Conservation (phyloP, 2,113 vertebrate species). For the Brachirus orientalis region DNA sequence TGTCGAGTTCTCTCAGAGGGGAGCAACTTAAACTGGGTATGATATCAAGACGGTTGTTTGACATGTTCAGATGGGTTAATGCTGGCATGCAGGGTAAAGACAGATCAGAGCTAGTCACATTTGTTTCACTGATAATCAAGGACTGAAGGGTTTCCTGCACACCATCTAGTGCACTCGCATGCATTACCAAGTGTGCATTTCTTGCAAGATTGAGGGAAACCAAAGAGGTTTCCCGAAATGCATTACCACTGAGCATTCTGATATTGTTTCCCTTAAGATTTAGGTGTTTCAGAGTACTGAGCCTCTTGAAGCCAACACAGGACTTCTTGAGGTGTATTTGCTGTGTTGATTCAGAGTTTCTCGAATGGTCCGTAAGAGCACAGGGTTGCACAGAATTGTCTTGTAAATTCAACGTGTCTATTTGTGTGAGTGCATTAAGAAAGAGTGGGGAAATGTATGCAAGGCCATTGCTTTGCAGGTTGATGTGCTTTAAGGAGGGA, state of each 20-base stretch:
- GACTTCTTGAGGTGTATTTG: background rate
- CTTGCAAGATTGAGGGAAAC: constrained; percentile 80
- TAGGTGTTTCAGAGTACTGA: constrained; percentile 77
- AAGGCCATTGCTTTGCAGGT: constrained; percentile 79
- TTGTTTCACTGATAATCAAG: constrained; percentile 78
- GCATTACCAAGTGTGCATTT: constrained; percentile 74
- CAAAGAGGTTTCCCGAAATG: constrained; percentile 74
- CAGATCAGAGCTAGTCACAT: constrained; percentile 61
- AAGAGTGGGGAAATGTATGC: constrained; percentile 70
- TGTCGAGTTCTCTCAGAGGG: constrained; percentile 68
- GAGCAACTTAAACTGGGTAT: constrained; percentile 77
- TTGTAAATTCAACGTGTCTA: constrained; percentile 79
- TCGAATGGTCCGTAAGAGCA: background rate
- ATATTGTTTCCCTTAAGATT: constrained; percentile 79
- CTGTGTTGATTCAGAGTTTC: background rate
- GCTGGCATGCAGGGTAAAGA: constrained; percentile 74
- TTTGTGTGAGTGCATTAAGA: constrained; percentile 74
- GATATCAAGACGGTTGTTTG: constrained; percentile 69
- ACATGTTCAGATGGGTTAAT: constrained; percentile 77
- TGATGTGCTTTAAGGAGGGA: constrained; percentile 71
- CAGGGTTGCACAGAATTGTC: constrained; percentile 81
- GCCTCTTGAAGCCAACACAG: constrained; percentile 77
- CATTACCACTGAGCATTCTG: constrained; percentile 57
- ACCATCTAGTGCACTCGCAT: constrained; percentile 56
- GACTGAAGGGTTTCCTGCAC: constrained; percentile 77